Percentiles rank a stretch among this genome's conserved stretches.
These are phyloP conservation scores for Drosophila subsilvestris DNA, from an alignment of 2,888 invertebrate species.

Conservation along the genomic window DNA sequence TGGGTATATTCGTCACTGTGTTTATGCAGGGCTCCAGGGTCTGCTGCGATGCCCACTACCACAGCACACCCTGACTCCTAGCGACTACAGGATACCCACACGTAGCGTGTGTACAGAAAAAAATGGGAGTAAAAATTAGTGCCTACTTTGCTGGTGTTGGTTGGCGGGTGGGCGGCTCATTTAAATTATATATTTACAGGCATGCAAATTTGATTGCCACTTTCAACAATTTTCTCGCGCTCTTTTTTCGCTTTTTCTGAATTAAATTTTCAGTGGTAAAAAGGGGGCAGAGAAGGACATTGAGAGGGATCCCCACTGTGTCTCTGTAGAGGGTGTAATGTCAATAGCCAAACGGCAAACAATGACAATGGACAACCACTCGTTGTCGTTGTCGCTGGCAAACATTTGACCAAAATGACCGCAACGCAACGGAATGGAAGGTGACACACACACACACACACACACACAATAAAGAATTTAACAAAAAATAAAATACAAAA, in stretches of 20 bases:
- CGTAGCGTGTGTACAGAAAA: not conserved
- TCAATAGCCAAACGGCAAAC: conserved; percentile 60
- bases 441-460: conserved; percentile 6
- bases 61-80: not conserved
- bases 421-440: conserved; percentile 46
- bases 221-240: conserved; percentile 37
- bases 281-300: not conserved
- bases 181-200: conserved; percentile 71
- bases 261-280: conserved; percentile 52
- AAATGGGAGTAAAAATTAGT: conserved; percentile 44
- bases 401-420: conserved; percentile 70
- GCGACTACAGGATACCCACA: not conserved
- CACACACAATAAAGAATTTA: conserved; percentile 18
- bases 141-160: conserved; percentile 32
- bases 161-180: conserved; percentile 43
- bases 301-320: not conserved
- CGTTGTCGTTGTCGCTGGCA: conserved; percentile 64
- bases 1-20: not conserved
- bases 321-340: not conserved
- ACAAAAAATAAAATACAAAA: conserved; percentile 15
- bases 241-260: conserved; percentile 41
- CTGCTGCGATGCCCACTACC: not conserved
- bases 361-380: conserved; percentile 52
- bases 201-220: conserved; percentile 73
- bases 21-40: fast-evolving